Evolutionary conservation across 2,113 vertebrate species (phyloP).

Genomic region (Syrmaticus mikado): DNA sequence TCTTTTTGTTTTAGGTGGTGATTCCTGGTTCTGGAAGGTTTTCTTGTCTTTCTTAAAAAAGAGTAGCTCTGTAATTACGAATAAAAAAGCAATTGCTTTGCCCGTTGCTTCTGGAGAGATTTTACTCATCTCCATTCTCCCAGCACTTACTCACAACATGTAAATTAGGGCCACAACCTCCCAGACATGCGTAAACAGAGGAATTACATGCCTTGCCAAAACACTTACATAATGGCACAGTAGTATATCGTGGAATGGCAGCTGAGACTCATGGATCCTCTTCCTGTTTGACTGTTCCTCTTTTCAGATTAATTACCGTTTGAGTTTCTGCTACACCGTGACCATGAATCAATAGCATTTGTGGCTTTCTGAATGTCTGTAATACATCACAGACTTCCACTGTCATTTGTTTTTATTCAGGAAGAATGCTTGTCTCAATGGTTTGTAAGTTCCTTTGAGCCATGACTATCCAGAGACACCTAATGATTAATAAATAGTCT

Average conservation of each 20-base stretch:
- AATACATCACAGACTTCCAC: background rate
- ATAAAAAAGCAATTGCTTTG: background rate
- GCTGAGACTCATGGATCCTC: conserved; percentile 20
- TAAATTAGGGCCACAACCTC: conserved; percentile 52
- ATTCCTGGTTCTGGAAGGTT: background rate
- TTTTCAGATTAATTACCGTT: background rate
- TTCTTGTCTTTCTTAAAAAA: background rate
- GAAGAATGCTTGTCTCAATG: background rate
- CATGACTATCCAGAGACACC: background rate
- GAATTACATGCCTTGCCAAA: conserved; percentile 38
- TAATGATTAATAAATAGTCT: background rate
- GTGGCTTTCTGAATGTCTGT: background rate
- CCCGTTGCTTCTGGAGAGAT: background rate
- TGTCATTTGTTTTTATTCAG: background rate
- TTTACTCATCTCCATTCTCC: conserved; percentile 15
- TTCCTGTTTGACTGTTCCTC: conserved; percentile 41
- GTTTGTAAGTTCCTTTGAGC: background rate
- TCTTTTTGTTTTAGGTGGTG: background rate
- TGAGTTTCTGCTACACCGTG: background rate
- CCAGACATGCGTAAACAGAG: conserved; percentile 17
- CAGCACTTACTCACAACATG: conserved; percentile 24
- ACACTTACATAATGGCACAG: conserved; percentile 56
- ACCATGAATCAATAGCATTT: background rate
- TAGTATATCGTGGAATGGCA: conserved; percentile 40
- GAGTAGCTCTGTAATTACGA: background rate